phyloP scores from a whole-genome alignment of 2,888 invertebrate genomes.

The Megaustenia siamemsis region DNA sequence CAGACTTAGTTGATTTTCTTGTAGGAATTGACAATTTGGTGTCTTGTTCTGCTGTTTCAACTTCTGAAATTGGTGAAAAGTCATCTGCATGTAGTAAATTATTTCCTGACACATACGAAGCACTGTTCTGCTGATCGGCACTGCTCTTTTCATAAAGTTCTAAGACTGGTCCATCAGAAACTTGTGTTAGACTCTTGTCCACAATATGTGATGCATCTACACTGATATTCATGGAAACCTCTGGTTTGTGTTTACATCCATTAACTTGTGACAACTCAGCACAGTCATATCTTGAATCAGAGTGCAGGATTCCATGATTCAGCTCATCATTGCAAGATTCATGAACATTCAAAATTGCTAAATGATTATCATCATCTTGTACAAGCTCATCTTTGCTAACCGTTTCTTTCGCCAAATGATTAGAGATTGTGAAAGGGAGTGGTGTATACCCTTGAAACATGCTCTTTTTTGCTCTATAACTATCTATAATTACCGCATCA shows the following conservation, averaged over 20 bases:
- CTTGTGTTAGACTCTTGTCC: not conserved
- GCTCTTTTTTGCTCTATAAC: not conserved
- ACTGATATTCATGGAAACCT: not conserved
- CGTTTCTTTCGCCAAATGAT: not conserved
- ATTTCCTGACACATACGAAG: not conserved
- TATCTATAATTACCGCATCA: slow-evolving; percentile 45
- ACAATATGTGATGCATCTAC: not conserved
- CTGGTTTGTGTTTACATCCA: not conserved
- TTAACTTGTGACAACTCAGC: not conserved
- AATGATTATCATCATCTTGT: not conserved
- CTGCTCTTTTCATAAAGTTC: not conserved
- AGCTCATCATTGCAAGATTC: not conserved
- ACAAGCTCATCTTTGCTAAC: not conserved
- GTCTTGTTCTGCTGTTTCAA: not conserved
- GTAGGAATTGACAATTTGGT: not conserved
- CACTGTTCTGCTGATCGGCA: not conserved
- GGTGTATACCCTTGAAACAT: not conserved
- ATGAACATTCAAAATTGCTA: not conserved
- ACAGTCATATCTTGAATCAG: not conserved
- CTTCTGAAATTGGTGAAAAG: not conserved
- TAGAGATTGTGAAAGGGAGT: not conserved
- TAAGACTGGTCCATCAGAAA: not conserved
- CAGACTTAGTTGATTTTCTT: not conserved
- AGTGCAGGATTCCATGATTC: not conserved
- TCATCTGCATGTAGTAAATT: not conserved